A percentile compares a stretch with the other conserved stretches of the same genome.
Evolutionary conservation across 2,888 invertebrate species (phyloP).

Genomic region (Trisateles emortualis): DNA sequence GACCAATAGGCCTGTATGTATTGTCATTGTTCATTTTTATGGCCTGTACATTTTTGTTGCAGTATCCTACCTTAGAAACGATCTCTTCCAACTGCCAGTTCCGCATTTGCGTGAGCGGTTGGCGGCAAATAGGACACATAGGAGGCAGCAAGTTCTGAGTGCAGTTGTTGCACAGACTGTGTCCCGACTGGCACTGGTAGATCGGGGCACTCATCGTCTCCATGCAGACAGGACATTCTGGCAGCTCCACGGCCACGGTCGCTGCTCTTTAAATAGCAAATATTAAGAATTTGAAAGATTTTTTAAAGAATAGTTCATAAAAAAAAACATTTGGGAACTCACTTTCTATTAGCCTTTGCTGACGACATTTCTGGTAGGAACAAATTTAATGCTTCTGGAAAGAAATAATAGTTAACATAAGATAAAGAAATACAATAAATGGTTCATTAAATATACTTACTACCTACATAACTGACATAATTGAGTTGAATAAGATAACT

Average conservation of each 20-base stretch:
- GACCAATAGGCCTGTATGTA: too few species aligned
- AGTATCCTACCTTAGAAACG: conserved; percentile 70
- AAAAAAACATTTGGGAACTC: conserved; percentile 25
- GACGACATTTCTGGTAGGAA: conserved; percentile 31
- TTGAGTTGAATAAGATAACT: too few species aligned
- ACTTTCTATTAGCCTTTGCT: conserved; percentile 55
- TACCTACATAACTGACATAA: too few species aligned
- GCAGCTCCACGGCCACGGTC: conserved; percentile 60
- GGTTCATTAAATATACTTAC: not conserved
- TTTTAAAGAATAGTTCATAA: too few species aligned
- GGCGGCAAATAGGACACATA: conserved; percentile 76
- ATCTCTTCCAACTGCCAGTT: conserved; percentile 78
- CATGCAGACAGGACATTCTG: conserved; percentile 79
- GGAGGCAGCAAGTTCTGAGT: conserved; percentile 65
- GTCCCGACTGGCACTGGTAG: conserved; percentile 77
- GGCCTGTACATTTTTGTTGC: too few species aligned
- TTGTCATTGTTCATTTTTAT: too few species aligned
- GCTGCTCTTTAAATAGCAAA: conserved; percentile 25
- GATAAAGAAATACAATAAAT: not conserved
- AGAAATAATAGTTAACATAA: not conserved
- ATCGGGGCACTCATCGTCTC: conserved; percentile 75
- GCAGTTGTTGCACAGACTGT: conserved; percentile 75
- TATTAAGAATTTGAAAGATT: too few species aligned
- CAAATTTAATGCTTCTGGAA: not conserved
- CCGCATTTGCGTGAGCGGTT: conserved; percentile 78